Percentiles rank a stretch among this genome's conserved stretches.
Conservation (phyloP, 1,140 invertebrate genomes). For the Nebria ingens region DNA sequence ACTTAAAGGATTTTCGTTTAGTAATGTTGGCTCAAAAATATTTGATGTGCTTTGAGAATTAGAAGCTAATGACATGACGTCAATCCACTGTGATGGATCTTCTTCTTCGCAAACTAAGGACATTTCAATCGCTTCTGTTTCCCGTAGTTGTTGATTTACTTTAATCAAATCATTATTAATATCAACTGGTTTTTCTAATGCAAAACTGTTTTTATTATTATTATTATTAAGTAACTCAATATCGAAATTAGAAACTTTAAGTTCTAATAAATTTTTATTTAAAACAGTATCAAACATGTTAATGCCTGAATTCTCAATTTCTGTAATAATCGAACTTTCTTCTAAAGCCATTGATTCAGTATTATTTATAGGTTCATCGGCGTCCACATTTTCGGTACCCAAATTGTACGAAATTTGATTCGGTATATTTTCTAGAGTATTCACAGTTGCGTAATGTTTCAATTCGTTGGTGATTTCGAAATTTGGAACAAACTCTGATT, state of each 20-base stretch:
- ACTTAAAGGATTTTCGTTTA: constrained; percentile 41
- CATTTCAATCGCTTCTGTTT: constrained; percentile 53
- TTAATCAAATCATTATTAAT: constrained; percentile 17
- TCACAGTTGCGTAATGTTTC: constrained; percentile 32
- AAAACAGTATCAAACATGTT: constrained; percentile 23
- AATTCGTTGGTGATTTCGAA: constrained; percentile 18
- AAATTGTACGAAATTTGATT: constrained; percentile 31
- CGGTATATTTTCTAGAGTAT: constrained; percentile 28
- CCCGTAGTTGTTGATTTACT: constrained; percentile 30
- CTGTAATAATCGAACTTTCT: constrained; percentile 30
- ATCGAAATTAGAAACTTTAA: constrained; percentile 27
- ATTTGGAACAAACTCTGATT: background rate
- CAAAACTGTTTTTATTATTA: constrained; percentile 12
- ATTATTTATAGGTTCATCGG: constrained; percentile 29
- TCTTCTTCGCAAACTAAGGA: constrained; percentile 64
- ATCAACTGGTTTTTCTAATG: constrained; percentile 1
- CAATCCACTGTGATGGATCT: constrained; percentile 57
- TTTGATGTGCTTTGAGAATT: constrained; percentile 42
- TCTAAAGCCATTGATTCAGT: constrained; percentile 24
- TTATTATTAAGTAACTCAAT: background rate
- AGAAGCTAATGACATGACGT: constrained; percentile 51
- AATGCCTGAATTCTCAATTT: constrained; percentile 30
- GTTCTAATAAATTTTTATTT: constrained; percentile 13
- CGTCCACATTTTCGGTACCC: constrained; percentile 29
- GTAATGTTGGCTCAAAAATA: constrained; percentile 39